A percentile compares a stretch with the other conserved stretches of the same genome.
phyloP scores from a whole-genome alignment of 2,888 invertebrate genomes.

The Reticulitermes lucifugus region DNA sequence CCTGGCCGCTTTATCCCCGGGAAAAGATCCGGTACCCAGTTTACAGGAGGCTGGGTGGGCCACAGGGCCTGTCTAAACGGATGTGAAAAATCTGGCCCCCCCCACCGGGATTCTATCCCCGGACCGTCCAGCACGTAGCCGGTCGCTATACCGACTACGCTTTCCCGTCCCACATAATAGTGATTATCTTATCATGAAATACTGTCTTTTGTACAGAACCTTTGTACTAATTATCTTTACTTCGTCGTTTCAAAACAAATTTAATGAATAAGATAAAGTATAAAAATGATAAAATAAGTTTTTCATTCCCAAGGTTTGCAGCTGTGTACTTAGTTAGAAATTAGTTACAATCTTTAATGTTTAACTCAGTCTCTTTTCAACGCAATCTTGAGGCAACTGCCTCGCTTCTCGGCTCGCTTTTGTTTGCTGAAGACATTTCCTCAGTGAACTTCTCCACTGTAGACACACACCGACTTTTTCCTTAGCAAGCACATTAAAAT shows the following conservation, averaged over 20 bases:
- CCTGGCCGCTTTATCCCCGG: too few relatives aligned
- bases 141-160: too few relatives aligned
- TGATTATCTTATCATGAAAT: too few relatives aligned
- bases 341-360: constrained; percentile 12
- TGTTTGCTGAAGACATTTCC: constrained; percentile 35
- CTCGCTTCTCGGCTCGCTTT: constrained; percentile 17
- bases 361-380: not conserved
- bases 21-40: too few relatives aligned
- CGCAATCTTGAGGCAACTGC: not conserved
- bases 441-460: constrained; percentile 22
- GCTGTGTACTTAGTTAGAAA: not conserved
- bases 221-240: not conserved
- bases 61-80: too few relatives aligned
- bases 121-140: too few relatives aligned
- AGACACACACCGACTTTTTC: constrained; percentile 14
- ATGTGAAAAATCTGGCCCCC: too few relatives aligned
- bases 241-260: not conserved
- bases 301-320: not conserved
- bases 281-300: not conserved
- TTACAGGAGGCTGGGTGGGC: too few relatives aligned
- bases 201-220: too few relatives aligned
- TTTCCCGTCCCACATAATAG: too few relatives aligned
- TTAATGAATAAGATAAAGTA: not conserved
- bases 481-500: constrained; percentile 39
- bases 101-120: too few relatives aligned